Evolutionary conservation across 2,888 invertebrate genomes (phyloP).

Genomic region (Lepidocyrtoides sp.): DNA sequence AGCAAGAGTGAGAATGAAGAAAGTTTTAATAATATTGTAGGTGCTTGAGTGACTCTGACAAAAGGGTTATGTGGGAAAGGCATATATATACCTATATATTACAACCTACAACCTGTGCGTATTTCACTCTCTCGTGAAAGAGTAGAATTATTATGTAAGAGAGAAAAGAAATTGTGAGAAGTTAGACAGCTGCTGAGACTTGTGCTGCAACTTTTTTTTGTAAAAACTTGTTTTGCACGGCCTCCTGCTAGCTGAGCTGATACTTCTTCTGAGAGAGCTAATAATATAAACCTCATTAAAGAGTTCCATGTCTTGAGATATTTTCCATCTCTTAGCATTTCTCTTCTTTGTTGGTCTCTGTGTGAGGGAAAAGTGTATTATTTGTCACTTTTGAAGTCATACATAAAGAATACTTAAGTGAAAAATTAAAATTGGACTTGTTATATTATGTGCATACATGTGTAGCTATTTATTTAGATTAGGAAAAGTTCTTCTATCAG

Average conservation of each 20-base stretch:
- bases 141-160: conserved; percentile 54
- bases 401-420: conserved; percentile 38
- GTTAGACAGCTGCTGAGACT: conserved; percentile 73
- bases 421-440: conserved; percentile 55
- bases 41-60: conserved; percentile 3
- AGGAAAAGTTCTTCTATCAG: conserved; percentile 42
- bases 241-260: conserved; percentile 52
- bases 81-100: background rate
- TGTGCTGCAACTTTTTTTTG: conserved; percentile 44
- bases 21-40: conserved; percentile 73
- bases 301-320: conserved; percentile 49
- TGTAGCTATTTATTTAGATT: conserved; percentile 55
- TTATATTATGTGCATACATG: conserved; percentile 45
- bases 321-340: conserved; percentile 11
- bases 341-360: conserved; percentile 4
- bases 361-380: conserved; percentile 35
- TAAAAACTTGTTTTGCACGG: conserved; percentile 43
- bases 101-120: background rate
- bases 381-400: conserved; percentile 55
- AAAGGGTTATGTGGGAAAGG: background rate
- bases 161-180: conserved; percentile 71
- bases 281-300: conserved; percentile 72
- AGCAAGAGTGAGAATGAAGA: conserved; percentile 51
- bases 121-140: background rate
- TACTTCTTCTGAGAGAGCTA: conserved; percentile 48